Evolutionary conservation across 2,113 vertebrate genomes (phyloP).

Genomic region (Cebidichthys violaceus): DNA sequence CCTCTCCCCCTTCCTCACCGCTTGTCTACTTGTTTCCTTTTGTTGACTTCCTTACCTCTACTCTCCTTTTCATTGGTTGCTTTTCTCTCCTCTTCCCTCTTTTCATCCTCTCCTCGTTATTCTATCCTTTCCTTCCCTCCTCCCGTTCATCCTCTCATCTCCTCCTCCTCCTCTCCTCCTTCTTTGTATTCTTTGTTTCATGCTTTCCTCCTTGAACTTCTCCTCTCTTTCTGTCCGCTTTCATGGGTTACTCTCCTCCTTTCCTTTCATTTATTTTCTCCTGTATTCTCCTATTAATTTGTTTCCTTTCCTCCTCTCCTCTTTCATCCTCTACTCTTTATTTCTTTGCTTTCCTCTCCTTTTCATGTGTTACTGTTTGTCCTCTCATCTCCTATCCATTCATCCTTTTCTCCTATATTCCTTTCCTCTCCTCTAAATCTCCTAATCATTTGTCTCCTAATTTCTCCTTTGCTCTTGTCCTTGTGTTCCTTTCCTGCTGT

Average conservation of each 20-base stretch:
- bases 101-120: not conserved
- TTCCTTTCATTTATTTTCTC: not conserved
- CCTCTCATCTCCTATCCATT: not conserved
- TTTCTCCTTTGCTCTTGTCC: too few relatives aligned
- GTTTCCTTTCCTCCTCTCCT: not conserved
- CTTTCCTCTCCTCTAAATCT: not conserved
- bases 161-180: not conserved
- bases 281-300: not conserved
- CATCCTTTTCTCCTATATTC: not conserved
- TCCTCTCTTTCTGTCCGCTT: not conserved
- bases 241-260: too few relatives aligned
- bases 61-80: not conserved
- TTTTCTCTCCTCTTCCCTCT: not conserved
- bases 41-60: not conserved
- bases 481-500: too few relatives aligned
- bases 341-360: not conserved
- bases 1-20: slow-evolving; percentile 20
- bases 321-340: not conserved
- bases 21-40: slow-evolving; percentile 45
- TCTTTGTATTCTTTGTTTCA: too few relatives aligned
- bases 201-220: too few relatives aligned
- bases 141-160: too few relatives aligned
- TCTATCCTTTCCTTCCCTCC: too few relatives aligned
- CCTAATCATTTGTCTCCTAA: too few relatives aligned
- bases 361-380: not conserved